These are phyloP conservation scores for Corythoichthys haematopterus DNA, from an alignment of 2,113 vertebrate genomes.

Conservation along the genomic window DNA sequence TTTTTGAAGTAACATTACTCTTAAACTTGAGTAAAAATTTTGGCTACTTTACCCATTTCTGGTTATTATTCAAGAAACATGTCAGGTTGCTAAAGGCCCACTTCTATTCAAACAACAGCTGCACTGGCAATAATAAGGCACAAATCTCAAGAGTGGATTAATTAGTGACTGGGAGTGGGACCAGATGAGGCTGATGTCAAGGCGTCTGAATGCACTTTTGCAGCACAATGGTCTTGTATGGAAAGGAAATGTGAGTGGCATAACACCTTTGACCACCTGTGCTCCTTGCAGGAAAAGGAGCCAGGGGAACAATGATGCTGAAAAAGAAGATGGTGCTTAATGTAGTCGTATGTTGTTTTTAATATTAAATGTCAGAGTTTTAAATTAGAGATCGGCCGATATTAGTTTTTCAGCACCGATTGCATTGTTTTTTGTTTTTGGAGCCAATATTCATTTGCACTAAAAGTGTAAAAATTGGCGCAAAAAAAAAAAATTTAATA, in stretches of 20 bases:
- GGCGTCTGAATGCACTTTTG: conserved; percentile 40
- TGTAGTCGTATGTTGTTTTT: conserved; percentile 5
- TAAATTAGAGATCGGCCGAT: neutral
- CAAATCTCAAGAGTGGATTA: conserved; percentile 10
- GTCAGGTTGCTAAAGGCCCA: neutral
- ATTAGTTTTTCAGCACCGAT: no score
- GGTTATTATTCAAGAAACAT: neutral
- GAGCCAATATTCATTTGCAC: no score
- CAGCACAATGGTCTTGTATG: conserved; percentile 36
- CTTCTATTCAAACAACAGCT: neutral
- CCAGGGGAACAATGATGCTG: conserved; percentile 33
- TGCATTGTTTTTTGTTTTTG: no score
- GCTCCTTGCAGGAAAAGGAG: conserved; percentile 44
- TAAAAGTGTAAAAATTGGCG: no score
- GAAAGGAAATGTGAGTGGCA: conserved; percentile 38
- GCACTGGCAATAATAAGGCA: neutral
- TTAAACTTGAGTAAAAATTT: no score
- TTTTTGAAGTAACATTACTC: no score
- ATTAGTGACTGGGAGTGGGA: conserved; percentile 20
- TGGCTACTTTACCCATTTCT: no score
- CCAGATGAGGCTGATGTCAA: conserved; percentile 15
- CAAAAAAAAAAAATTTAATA: no score
- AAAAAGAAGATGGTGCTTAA: conserved; percentile 17
- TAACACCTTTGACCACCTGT: conserved; percentile 50
- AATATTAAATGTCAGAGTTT: conserved; percentile 6